Conservation (phyloP, 2,797 vertebrate species). For the Sebastes minor region DNA sequence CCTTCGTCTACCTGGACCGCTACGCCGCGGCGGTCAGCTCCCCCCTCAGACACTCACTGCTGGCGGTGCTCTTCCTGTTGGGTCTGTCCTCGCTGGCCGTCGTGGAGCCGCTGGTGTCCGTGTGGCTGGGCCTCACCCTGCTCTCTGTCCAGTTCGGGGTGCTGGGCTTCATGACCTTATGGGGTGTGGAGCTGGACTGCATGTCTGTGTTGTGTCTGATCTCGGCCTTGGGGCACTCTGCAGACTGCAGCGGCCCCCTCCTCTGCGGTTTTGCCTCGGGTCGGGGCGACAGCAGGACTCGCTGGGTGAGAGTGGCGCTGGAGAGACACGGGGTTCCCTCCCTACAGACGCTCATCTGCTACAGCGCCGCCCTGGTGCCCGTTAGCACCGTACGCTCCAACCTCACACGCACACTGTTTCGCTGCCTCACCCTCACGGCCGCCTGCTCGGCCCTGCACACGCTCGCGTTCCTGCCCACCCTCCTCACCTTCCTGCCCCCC, state of each 20-base stretch:
- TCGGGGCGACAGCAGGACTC: constrained; percentile 95
- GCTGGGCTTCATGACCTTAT: constrained; percentile 98
- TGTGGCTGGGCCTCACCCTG: constrained; percentile 95
- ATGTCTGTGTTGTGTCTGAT: constrained; percentile 97
- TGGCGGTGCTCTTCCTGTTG: constrained; percentile 96
- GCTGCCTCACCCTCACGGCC: constrained; percentile 97
- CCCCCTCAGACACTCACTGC: constrained; percentile 95
- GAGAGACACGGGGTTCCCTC: constrained; percentile 96
- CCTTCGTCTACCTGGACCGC: constrained; percentile 98
- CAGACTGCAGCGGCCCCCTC: constrained; percentile 95
- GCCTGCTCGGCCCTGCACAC: constrained; percentile 98
- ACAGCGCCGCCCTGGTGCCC: constrained; percentile 92
- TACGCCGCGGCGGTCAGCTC: constrained; percentile 95
- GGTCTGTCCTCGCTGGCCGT: constrained; percentile 96
- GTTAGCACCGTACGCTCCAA: constrained; percentile 95
- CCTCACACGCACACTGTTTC: constrained; percentile 97
- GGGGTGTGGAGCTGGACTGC: constrained; percentile 97
- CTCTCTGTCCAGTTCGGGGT: constrained; percentile 97
- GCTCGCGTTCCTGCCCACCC: constrained; percentile 97
- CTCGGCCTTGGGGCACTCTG: constrained; percentile 94
- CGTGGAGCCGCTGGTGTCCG: constrained; percentile 93
- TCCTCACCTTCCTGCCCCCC: constrained; percentile 97
- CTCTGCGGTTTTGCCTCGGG: constrained; percentile 96
- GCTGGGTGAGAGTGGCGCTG: constrained; percentile 95
- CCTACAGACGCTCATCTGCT: constrained; percentile 97